Evolutionary conservation across 2,113 vertebrate genomes (phyloP).

Genomic region (Eulemur rufifrons): DNA sequence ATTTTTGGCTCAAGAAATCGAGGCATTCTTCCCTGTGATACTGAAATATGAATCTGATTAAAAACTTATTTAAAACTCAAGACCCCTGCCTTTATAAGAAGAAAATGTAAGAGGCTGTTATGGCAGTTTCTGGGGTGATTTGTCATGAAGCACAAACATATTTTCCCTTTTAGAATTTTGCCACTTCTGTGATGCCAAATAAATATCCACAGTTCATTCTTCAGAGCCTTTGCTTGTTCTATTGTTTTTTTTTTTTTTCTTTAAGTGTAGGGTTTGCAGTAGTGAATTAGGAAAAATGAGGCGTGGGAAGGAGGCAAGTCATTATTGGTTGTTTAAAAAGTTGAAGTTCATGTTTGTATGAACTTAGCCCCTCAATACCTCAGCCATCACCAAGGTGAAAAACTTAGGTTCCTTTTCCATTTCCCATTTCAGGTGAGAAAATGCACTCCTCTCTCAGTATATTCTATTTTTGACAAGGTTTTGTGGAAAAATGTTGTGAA

Average conservation of each 20-base stretch:
- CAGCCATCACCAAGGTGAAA: not conserved
- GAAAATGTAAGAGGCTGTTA: not conserved
- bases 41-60: slow-evolving; percentile 43
- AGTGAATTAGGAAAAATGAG: not conserved
- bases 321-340: not conserved
- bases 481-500: not conserved
- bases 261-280: not conserved
- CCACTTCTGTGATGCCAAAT: not conserved
- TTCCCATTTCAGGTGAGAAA: not conserved
- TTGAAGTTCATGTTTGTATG: not conserved
- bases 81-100: slow-evolving; percentile 13
- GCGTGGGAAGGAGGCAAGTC: not conserved
- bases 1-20: slow-evolving; percentile 32
- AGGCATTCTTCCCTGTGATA: slow-evolving; percentile 43
- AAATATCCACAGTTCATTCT: slow-evolving; percentile 16
- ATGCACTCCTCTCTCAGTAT: not conserved
- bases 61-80: slow-evolving; percentile 41
- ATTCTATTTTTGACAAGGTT: slow-evolving; percentile 2
- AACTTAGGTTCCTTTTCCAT: not conserved
- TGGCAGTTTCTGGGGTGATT: not conserved
- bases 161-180: slow-evolving; percentile 40
- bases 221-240: not conserved
- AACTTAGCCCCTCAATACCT: not conserved
- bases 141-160: not conserved
- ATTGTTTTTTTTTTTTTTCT: not conserved